phyloP scores from a whole-genome alignment of 2,113 vertebrate genomes.

The Miniopterus natalensis region DNA sequence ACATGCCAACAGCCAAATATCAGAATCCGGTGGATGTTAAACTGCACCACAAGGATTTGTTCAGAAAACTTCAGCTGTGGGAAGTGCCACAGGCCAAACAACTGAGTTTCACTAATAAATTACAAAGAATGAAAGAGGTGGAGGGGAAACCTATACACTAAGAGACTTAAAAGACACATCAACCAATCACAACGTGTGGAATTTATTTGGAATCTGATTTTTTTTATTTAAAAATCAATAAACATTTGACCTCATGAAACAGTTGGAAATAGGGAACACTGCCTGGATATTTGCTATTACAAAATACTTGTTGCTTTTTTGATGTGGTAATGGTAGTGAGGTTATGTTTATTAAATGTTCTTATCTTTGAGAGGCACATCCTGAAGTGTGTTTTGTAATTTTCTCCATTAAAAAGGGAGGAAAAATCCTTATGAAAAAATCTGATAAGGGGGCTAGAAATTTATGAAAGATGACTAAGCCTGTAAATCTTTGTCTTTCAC shows the following conservation, averaged over 20 bases:
- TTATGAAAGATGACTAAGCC: background rate
- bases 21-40: background rate
- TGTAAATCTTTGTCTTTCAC: background rate
- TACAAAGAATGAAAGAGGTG: background rate
- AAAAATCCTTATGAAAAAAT: background rate
- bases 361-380: conserved; percentile 39
- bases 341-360: conserved; percentile 18
- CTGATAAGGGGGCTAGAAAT: background rate
- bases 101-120: conserved; percentile 5
- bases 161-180: background rate
- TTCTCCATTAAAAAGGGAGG: background rate
- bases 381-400: background rate
- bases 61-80: background rate
- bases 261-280: background rate
- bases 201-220: background rate
- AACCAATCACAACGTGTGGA: background rate
- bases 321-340: background rate
- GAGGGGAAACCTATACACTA: background rate
- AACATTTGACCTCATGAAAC: conserved; percentile 50
- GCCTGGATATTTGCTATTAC: background rate
- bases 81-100: background rate
- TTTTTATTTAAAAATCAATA: background rate
- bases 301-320: conserved; percentile 34
- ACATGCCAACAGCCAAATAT: background rate
- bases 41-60: background rate